Evolutionary conservation across 2,888 invertebrate genomes (phyloP).

Genomic region (Nowickia ferox): DNA sequence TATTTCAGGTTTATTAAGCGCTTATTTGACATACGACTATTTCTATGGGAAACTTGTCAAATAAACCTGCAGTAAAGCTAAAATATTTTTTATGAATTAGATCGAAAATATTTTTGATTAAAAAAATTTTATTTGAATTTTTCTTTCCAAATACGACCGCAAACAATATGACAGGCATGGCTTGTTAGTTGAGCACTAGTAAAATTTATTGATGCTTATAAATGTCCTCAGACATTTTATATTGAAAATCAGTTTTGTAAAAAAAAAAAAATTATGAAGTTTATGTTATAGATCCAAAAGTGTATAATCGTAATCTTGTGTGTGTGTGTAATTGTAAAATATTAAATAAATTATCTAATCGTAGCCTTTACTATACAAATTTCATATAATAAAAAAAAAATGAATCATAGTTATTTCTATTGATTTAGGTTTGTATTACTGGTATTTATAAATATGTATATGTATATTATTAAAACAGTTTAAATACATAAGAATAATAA

Average conservation of each 20-base stretch:
- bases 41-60: too few relatives aligned
- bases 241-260: constrained; percentile 11
- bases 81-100: too few relatives aligned
- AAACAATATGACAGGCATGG: too few relatives aligned
- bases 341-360: constrained; percentile 45
- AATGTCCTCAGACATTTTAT: constrained; percentile 7
- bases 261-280: constrained; percentile 26
- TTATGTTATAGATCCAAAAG: constrained; percentile 38
- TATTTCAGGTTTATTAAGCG: too few relatives aligned
- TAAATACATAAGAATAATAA: constrained; percentile 22
- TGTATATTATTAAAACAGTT: constrained; percentile 41
- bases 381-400: constrained; percentile 18
- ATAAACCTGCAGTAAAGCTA: too few relatives aligned
- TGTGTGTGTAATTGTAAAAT: constrained; percentile 60
- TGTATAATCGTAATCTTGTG: constrained; percentile 49
- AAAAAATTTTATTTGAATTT: too few relatives aligned
- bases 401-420: constrained; percentile 13
- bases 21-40: too few relatives aligned
- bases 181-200: background rate
- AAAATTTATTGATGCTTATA: constrained; percentile 15
- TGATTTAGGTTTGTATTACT: constrained; percentile 49
- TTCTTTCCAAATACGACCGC: too few relatives aligned
- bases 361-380: constrained; percentile 53
- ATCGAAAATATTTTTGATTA: too few relatives aligned
- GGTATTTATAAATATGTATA: constrained; percentile 44